Evolutionary conservation across 92 coral and sea anemone species (phyloP).

Genomic region (Epizoanthus illoricatus): DNA sequence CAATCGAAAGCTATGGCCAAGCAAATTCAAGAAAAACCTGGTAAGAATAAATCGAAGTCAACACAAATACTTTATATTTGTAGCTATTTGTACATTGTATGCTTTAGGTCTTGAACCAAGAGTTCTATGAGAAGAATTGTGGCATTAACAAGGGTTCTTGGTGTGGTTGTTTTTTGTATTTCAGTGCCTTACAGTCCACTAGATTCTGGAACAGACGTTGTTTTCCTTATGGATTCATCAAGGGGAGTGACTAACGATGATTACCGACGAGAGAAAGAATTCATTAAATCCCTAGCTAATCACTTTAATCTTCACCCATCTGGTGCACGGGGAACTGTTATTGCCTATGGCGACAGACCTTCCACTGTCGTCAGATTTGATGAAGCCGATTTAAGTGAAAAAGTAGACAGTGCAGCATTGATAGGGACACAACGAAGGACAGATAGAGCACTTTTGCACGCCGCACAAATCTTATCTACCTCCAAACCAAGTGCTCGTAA

Average conservation of each 20-base stretch:
- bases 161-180: not conserved
- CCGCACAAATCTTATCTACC: not conserved
- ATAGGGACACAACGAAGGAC: conserved; percentile 1
- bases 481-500: conserved; percentile 12
- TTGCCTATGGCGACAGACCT: conserved; percentile 14
- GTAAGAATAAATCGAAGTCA: conserved; percentile 8
- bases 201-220: not conserved
- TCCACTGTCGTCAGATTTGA: conserved; percentile 10
- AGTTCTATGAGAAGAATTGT: too few species aligned
- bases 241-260: conserved; percentile 2
- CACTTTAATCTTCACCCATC: conserved; percentile 24
- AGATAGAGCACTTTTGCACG: conserved; percentile 7
- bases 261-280: conserved; percentile 4
- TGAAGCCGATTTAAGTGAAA: conserved; percentile 2
- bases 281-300: conserved; percentile 11
- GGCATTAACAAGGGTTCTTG: too few species aligned
- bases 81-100: too few species aligned
- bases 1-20: conserved; percentile 20
- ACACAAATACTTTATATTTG: too few species aligned
- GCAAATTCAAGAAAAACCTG: conserved; percentile 32
- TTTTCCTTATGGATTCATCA: conserved; percentile 15
- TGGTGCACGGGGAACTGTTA: conserved; percentile 9
- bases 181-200: conserved; percentile 19
- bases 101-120: too few species aligned
- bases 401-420: not conserved